Base-by-base conservation (phyloP, 2,888 invertebrate genomes). In the Callyntrura guangdongensis region DNA sequence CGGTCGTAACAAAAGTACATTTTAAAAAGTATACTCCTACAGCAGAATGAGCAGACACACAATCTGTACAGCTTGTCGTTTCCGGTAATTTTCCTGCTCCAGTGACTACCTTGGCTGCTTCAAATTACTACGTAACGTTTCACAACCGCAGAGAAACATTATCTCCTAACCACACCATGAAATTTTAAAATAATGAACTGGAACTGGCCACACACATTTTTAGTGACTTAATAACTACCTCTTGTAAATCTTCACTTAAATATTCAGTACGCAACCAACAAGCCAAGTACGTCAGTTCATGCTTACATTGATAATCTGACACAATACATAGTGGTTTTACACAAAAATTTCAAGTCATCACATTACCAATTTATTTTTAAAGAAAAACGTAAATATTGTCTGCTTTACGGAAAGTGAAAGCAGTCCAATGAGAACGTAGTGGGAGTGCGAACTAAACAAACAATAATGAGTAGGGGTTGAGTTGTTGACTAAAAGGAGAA, bases 41-140 rank as follows among this genome's bases (percentile, higher is more conserved):
- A 36, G 2, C 36, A 36, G 3, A 36, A 2, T 2, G 2, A 36
- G 6, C 36, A 36, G 67, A 67, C 12, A 36, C 11, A 1, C 17
- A 25, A 25, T 67, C 8, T 67, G 22, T 27, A 67, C 9, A 27
- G 2, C 8, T 0, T 45, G 45, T 17, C 17, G 36, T 45, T 77
- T 49, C 77, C 53, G 77, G 77, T 22, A 25, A 25, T 53, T 22
- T 53, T 17, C 59, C n/a, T 59, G 59, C 56, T 79, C 79, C 79
- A 79, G 79, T 59, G 59, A 79, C 6, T 79, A 12, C 79, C 11
- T 56, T 79, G 36, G 56, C 36, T 61, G 45, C 17, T 36, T 5
- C 9, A n/a, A 79, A 45, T 36, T 61, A 1, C 20, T 14, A 9
- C 9, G 45, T 45, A 0, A 36, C 17, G 36, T 49, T 53, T 77